phyloP scores from a whole-genome alignment of 37 sponge, comb jelly and placozoan genomes.

The Halichondria panicea region DNA sequence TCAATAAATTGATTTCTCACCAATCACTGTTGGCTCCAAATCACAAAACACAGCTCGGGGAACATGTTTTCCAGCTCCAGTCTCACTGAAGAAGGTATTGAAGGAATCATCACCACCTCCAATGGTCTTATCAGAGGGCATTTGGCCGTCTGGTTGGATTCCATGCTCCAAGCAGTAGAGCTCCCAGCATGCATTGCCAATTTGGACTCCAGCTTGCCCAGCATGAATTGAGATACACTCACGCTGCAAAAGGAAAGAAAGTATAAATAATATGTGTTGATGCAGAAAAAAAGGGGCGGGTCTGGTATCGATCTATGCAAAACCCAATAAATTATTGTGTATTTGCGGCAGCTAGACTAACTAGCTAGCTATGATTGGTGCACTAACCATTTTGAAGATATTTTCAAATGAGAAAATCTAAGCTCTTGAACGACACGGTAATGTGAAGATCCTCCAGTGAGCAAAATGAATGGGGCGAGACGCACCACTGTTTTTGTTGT shows the following conservation, averaged over 20 bases:
- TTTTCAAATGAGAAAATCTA: too few relatives aligned
- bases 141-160: constrained; percentile 96
- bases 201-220: constrained; percentile 97
- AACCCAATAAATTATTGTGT: neutral
- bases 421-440: too few relatives aligned
- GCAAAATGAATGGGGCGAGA: too few relatives aligned
- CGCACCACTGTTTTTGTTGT: too few relatives aligned
- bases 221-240: constrained; percentile 93
- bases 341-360: neutral
- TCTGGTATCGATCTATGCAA: neutral
- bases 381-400: too few relatives aligned
- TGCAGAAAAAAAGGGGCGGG: neutral
- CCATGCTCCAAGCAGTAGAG: constrained; percentile 97
- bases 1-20: too few relatives aligned
- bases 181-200: constrained; percentile 98
- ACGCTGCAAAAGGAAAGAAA: constrained; percentile 57
- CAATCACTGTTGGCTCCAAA: constrained; percentile 94
- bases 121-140: constrained; percentile 94
- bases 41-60: constrained; percentile 92
- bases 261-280: too few relatives aligned
- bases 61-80: constrained; percentile 94
- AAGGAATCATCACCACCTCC: constrained; percentile 94
- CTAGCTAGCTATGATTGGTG: neutral
- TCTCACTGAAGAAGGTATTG: constrained; percentile 97
- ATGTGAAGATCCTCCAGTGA: too few relatives aligned